Percentiles rank a stretch among this genome's conserved stretches.
Evolutionary conservation across 92 coral and sea anemone species (phyloP).

Genomic region (Pocillopora grandis): DNA sequence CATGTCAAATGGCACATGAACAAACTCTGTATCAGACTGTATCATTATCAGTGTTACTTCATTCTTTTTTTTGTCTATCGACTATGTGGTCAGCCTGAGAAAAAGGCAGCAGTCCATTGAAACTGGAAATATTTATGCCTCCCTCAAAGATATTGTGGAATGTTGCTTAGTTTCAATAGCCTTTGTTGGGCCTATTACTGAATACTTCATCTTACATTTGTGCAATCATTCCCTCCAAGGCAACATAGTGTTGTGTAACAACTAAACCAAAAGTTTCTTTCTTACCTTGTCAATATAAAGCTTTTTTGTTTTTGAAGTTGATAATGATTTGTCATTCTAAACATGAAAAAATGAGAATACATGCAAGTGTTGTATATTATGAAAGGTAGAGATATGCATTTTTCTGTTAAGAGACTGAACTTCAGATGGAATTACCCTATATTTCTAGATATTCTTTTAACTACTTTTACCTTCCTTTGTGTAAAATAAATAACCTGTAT

Average conservation of each 20-base stretch:
- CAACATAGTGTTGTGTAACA: too few relatives aligned
- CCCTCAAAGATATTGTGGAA: not conserved
- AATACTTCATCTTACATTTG: too few relatives aligned
- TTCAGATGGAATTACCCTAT: not conserved
- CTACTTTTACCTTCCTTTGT: not conserved
- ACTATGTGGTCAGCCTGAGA: not conserved
- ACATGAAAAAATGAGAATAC: too few relatives aligned
- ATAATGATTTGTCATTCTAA: too few relatives aligned
- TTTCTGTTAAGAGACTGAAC: too few relatives aligned
- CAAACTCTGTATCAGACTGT: constrained; percentile 3
- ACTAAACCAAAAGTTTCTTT: too few relatives aligned
- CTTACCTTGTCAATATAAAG: too few relatives aligned
- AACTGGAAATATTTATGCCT: not conserved
- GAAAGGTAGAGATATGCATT: too few relatives aligned
- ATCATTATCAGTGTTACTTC: not conserved
- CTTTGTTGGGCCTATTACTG: not conserved
- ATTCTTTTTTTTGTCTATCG: not conserved
- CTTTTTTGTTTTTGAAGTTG: too few relatives aligned
- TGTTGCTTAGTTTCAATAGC: not conserved
- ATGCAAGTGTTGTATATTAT: too few relatives aligned
- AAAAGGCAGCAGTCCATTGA: not conserved
- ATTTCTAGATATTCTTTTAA: not conserved
- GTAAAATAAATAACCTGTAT: not conserved
- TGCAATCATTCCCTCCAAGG: too few relatives aligned
- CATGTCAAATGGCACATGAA: constrained; percentile 68